Base-by-base conservation (phyloP, 2,888 invertebrate species). In the Trichogramma dendrolimi region DNA sequence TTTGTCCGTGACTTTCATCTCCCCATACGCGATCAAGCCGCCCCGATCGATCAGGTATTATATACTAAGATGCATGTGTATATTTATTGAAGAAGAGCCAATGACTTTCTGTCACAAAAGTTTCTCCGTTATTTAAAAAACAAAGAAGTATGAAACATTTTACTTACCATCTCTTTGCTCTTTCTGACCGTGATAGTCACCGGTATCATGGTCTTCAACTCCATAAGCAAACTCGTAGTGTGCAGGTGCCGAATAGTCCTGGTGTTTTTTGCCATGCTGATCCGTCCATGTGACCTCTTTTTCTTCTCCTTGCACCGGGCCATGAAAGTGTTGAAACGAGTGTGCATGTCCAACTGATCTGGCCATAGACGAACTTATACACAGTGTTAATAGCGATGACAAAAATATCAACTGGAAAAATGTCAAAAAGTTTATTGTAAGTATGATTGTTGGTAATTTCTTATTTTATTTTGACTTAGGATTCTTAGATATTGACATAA, bases 141-240 rank as follows among this genome's bases (percentile, higher is more conserved):
- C 1, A 27, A 27, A 27, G 3, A 27, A 27, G 27, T 27, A 27
- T 27, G 1, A 27, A 27, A 27, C 1, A 27, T 27, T 27, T 27
- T 27, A 46, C 44, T 72, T 66, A 77, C 81, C 80, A 60, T 81
- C 79, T 39, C 80, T 72, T 60, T 76, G 74, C 66, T 81, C 81
- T 67, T 80, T 79, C 64, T 80, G 80, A 1, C 78, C 77, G 65
- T 81, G 80, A 60, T 74, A 74, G 68, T 80, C 80, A 14, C 80
- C 80, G 41, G 79, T 79, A 55, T 77, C 72, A 63, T 72, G 73
- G 66, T 77, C 77, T 56, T 77, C 71, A 41, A 77, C 74, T 1
- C 77, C 77, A 63, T 77, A 78, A 40, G 77, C 72, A 65, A 74
- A 77, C 60, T 75, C 72, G 67, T 78, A 78, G 65, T 74, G 73